Conservation (phyloP, 2,113 vertebrate genomes). For the Alligator sinensis region DNA sequence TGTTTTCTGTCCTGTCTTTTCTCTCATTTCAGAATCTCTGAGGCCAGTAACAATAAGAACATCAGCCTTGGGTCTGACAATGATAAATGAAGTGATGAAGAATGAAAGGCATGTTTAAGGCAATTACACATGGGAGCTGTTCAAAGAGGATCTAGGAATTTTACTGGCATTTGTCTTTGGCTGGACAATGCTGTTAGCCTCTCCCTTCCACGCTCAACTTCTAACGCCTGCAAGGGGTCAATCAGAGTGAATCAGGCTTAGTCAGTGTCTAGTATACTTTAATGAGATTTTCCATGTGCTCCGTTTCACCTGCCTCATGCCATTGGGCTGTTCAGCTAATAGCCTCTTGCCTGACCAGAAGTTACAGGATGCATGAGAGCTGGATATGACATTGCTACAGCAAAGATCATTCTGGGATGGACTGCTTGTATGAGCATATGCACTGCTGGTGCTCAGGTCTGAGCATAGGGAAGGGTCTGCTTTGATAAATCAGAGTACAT, state of each 20-base stretch:
- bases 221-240: neutral
- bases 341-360: neutral
- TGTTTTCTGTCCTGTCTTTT: neutral
- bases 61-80: neutral
- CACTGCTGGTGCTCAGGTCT: neutral
- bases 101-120: neutral
- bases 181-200: neutral
- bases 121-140: neutral
- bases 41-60: neutral
- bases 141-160: slow-evolving; percentile 12
- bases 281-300: neutral
- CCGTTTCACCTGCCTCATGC: neutral
- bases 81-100: neutral
- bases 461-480: neutral
- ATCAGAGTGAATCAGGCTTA: neutral
- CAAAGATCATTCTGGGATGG: neutral
- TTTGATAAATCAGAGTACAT: fast-evolving
- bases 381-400: neutral
- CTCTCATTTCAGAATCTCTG: neutral
- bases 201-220: neutral
- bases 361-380: neutral
- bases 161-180: neutral
- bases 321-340: neutral
- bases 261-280: neutral
- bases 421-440: neutral